These are phyloP conservation scores for Nymphalis io DNA, from an alignment of 1,140 invertebrate species.

Conservation along the genomic window DNA sequence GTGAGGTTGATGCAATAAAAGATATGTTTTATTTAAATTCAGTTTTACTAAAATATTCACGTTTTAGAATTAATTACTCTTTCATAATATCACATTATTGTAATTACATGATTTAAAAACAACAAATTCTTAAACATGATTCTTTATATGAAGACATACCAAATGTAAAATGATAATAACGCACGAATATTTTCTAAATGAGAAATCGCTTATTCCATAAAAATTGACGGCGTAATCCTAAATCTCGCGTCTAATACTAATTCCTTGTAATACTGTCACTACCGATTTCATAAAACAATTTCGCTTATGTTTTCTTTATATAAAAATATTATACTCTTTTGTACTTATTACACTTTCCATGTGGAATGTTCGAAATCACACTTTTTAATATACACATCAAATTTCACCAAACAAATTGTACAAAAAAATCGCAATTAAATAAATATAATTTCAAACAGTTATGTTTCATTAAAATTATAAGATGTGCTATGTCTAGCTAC, in stretches of 20 bases:
- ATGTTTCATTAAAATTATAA: constrained; percentile 46
- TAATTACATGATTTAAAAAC: constrained; percentile 43
- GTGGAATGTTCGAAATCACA: constrained; percentile 79
- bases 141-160: constrained; percentile 49
- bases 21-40: constrained; percentile 59
- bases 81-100: constrained; percentile 48
- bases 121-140: constrained; percentile 56
- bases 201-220: constrained; percentile 52
- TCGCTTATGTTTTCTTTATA: constrained; percentile 59
- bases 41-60: constrained; percentile 78
- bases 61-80: constrained; percentile 63
- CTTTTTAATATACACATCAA: constrained; percentile 61
- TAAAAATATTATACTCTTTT: constrained; percentile 78
- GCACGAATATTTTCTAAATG: constrained; percentile 38
- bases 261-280: constrained; percentile 70
- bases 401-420: constrained; percentile 59
- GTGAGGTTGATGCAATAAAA: constrained; percentile 46
- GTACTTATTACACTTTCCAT: constrained; percentile 75
- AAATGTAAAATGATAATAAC: constrained; percentile 51
- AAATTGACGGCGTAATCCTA: constrained; percentile 54
- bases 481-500: constrained; percentile 50
- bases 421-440: constrained; percentile 61
- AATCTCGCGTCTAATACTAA: constrained; percentile 57
- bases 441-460: constrained; percentile 67
- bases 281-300: constrained; percentile 63